Evolutionary conservation across 2,888 invertebrate genomes (phyloP), one percentile per base, ranked within the genome.

Genomic region (Perithous albicinctus): DNA sequence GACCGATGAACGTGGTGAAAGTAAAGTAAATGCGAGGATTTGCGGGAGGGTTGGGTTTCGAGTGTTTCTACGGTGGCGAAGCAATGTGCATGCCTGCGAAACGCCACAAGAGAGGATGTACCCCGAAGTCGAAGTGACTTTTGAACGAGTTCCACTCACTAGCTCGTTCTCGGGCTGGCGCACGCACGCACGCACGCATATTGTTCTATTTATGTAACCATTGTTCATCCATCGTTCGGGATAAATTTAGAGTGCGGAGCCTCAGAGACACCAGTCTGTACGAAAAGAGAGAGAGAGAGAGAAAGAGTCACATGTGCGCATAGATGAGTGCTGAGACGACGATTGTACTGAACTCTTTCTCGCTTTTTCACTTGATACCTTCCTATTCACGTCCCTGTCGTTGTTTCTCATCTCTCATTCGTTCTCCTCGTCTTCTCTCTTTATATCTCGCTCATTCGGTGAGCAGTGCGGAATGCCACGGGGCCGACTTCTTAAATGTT

Each of bases 161-260:
- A 64, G 74, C 66, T 73, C 67, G 48, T 51, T 82, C 74, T 74
- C 63, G 41, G n/a, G 46, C 72, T 61, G 64, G 79, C 82, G 86
- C 86, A 87, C 87, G 88, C 86, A 87, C 87, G 88, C 86, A 87
- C 88, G 80, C 87, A 87, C 89, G 90, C 91, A 92, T 92, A 92
- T 92, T 92, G 92, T 92, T 92, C 92, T 92, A 92, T 92, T 92
- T 92, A 90, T 90, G 92, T 90, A 90, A 89, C 91, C 91, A 92
- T 92, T 92, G 92, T 92, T 92, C 92, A 92, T 92, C 92, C 92
- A 92, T 91, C 91, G 91, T 92, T 91, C 88, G 88, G 89, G 87
- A 90, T 91, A 92, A 90, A 91, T 91, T 92, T 92, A 92, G 91
- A 87, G 80, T 83, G 64, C 66, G 80, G 84, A 66, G 69, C 76